Percentiles rank a stretch among this genome's conserved stretches.
These are phyloP conservation scores for Eupithecia tripunctaria DNA, from an alignment of 2,888 invertebrate genomes.

Conservation along the genomic window DNA sequence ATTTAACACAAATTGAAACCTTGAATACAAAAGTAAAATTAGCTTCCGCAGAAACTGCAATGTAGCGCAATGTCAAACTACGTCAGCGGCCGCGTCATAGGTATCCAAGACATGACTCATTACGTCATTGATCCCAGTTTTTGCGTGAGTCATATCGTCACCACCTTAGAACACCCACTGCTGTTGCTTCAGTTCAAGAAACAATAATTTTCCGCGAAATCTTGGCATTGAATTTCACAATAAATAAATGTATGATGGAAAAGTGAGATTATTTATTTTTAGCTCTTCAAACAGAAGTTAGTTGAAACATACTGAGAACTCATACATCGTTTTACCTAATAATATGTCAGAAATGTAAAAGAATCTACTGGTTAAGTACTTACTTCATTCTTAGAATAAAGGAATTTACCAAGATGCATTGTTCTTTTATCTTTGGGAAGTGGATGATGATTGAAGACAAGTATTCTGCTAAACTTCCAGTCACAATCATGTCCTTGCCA, in stretches of 20 bases:
- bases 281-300: not conserved
- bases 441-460: not conserved
- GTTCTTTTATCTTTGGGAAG: not conserved
- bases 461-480: not conserved
- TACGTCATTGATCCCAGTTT: conserved; percentile 20
- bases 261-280: not conserved
- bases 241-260: not conserved
- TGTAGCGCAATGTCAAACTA: conserved; percentile 4
- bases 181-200: not conserved
- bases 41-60: conserved; percentile 10
- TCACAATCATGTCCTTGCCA: conserved; percentile 15
- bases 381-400: not conserved
- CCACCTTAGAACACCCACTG: not conserved
- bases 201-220: not conserved
- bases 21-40: conserved; percentile 5
- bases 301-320: not conserved
- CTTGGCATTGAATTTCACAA: conserved; percentile 4
- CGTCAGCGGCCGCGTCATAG: not conserved
- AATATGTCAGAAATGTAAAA: not conserved
- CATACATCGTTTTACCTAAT: not conserved
- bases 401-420: not conserved
- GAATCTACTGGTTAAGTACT: not conserved
- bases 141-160: conserved; percentile 19
- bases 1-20: not conserved
- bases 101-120: conserved; percentile 7